Base-by-base conservation (phyloP, 1,140 invertebrate genomes). In the Nebria ingens region DNA sequence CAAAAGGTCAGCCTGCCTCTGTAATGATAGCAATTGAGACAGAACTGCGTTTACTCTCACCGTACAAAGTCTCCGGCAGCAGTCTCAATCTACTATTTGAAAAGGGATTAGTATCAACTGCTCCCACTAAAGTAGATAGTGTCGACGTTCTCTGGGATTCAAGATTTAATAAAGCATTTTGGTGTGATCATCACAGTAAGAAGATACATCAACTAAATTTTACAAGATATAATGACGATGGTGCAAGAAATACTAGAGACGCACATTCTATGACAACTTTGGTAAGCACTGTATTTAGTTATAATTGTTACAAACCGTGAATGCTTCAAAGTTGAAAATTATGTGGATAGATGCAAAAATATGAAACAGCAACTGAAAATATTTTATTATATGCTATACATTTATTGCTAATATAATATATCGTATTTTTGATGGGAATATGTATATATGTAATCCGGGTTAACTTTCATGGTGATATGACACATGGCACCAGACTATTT, bases 1-100 rank as follows among this genome's bases (percentile, higher is more conserved):
- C 80, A 0, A 65, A 73, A 2, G 79, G 78, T 1, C 68, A 73
- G 2, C 68, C 78, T 55, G 77, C 82, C 6, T 75, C 77, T 42
- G 66, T 86, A 29, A 67, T 86, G 22, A 65, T 86, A 2, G 80
- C 82, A 0, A 79, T 73, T 21, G 83, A 86, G 64, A 76, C 79
- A 54, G 79, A 85, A 65, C 68, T 87, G 29, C 65, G 76, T 6
- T 71, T 79, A 22, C 73, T 85, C 40, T 75, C 82, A 52, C 80
- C 81, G 0, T 79, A 81, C 58, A 82, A 83, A 59, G 70, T 76
- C 51, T 75, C 76, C 60, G 72, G 75, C 45, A 71, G 72, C 49
- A 68, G 62, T 52, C 55, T 53, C 4, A 68, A 62, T 56, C 65
- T 66, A 56, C 21, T 66, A 3, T 53, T 62, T 2, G 61, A 64